A percentile compares a stretch with the other conserved stretches of the same genome.
These are phyloP conservation scores for Prosopocoilus inquinatus DNA, from an alignment of 2,888 invertebrate genomes.

Conservation along the genomic window DNA sequence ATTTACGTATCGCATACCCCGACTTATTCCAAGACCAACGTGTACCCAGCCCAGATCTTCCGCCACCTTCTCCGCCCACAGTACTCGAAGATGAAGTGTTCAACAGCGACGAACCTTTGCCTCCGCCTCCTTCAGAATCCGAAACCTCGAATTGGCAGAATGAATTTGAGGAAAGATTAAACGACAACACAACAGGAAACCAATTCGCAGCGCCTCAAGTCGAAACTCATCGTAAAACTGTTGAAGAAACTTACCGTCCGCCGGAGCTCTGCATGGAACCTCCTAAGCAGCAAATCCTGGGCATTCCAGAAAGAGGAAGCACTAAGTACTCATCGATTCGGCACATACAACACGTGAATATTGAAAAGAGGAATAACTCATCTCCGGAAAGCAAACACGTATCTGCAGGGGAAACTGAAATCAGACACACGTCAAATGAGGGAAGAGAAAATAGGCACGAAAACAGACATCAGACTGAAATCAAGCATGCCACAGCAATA, in stretches of 20 bases:
- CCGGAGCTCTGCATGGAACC: slow-evolving; percentile 11
- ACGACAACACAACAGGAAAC: slow-evolving; percentile 34
- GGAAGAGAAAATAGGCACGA: slow-evolving; percentile 1
- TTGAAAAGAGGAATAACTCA: too few species aligned
- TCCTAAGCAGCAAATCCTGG: slow-evolving; percentile 11
- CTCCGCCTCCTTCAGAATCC: slow-evolving; percentile 63
- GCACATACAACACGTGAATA: slow-evolving; percentile 10
- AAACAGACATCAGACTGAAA: not conserved
- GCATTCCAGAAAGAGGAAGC: slow-evolving; percentile 32
- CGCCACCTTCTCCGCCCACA: slow-evolving; percentile 63
- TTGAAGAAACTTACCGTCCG: slow-evolving; percentile 10
- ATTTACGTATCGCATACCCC: slow-evolving; percentile 55
- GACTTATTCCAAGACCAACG: slow-evolving; percentile 53
- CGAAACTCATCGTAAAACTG: slow-evolving; percentile 27
- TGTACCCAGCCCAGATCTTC: slow-evolving; percentile 60
- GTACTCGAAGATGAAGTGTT: slow-evolving; percentile 59
- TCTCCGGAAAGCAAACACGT: too few species aligned
- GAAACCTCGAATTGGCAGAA: slow-evolving; percentile 41
- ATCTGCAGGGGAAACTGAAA: slow-evolving; percentile 1
- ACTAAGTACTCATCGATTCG: slow-evolving; percentile 28
- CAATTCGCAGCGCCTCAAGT: slow-evolving; percentile 45
- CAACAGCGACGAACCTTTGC: slow-evolving; percentile 62
- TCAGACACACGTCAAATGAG: slow-evolving; percentile 8
- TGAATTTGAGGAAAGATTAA: slow-evolving; percentile 39
- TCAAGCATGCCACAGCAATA: not conserved